A percentile compares a stretch with the other conserved stretches of the same genome.
Evolutionary conservation across 2,797 vertebrate genomes (phyloP).

Genomic region (Fundulus diaphanus): DNA sequence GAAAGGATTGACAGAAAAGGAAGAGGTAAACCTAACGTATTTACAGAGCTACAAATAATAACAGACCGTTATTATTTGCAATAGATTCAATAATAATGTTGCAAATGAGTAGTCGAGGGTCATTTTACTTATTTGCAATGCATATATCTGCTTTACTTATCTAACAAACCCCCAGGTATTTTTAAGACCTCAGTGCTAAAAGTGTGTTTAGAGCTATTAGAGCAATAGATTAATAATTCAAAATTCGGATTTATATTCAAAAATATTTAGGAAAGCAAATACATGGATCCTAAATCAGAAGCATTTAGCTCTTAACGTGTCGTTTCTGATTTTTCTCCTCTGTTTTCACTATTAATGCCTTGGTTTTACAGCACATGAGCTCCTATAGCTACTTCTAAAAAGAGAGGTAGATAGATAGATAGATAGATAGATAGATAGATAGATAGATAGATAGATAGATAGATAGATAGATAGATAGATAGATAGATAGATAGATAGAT

Average conservation of each 20-base stretch:
- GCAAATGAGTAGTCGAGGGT: constrained; percentile 2
- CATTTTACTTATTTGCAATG: constrained; percentile 11
- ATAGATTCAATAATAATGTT: constrained; percentile 4
- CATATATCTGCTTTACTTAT: neutral
- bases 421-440: no score
- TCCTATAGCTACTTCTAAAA: no score
- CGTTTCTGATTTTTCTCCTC: neutral
- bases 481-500: no score
- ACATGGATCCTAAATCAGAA: neutral
- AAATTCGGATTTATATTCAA: neutral
- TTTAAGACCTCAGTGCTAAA: neutral
- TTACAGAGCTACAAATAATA: constrained; percentile 45
- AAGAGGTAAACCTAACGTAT: constrained; percentile 35
- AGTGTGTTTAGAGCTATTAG: neutral
- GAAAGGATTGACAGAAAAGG: constrained; percentile 18
- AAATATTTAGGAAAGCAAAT: neutral
- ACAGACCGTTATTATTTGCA: constrained; percentile 41
- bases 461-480: no score
- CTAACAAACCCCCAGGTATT: constrained; percentile 8
- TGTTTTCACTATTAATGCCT: neutral
- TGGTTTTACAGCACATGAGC: no score
- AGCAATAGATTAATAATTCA: neutral
- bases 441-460: no score
- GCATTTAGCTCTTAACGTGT: neutral
- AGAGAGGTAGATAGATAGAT: no score